Evolutionary conservation across 2,888 invertebrate species (phyloP).

Genomic region (Melieria omissa): DNA sequence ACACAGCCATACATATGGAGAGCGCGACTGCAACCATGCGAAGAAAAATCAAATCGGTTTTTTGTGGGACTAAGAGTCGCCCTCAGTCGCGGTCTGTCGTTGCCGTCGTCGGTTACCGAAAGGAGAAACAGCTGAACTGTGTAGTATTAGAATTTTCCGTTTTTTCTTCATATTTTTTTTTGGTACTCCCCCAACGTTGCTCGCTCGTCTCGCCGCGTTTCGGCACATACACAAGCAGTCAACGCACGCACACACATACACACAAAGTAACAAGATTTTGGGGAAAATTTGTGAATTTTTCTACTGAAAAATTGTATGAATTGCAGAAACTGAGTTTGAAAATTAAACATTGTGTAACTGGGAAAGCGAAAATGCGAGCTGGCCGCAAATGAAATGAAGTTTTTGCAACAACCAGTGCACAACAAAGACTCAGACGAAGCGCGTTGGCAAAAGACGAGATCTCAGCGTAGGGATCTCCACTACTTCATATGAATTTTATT

Average conservation of each 20-base stretch:
- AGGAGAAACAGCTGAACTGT: constrained; percentile 45
- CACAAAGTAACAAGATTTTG: no score
- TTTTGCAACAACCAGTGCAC: no score
- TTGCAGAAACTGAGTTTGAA: background rate
- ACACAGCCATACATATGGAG: no score
- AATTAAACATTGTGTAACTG: constrained; percentile 12
- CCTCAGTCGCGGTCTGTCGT: constrained; percentile 48
- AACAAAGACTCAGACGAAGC: no score
- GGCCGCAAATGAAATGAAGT: background rate
- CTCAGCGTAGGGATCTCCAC: constrained; percentile 38
- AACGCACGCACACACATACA: no score
- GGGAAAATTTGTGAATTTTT: no score
- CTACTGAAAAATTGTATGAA: background rate
- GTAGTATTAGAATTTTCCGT: constrained; percentile 45
- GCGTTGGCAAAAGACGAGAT: no score
- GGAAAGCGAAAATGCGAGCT: background rate
- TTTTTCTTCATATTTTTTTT: constrained; percentile 20
- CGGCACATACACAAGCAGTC: no score
- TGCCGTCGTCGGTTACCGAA: constrained; percentile 55
- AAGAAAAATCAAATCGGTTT: constrained; percentile 37
- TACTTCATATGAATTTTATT: constrained; percentile 48
- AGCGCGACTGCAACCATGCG: no score
- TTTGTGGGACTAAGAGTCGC: constrained; percentile 44
- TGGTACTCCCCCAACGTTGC: constrained; percentile 11
- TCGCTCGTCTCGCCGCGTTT: no score